Evolutionary conservation across 2,797 vertebrate genomes (phyloP).

Genomic region (Lithobates pipiens): DNA sequence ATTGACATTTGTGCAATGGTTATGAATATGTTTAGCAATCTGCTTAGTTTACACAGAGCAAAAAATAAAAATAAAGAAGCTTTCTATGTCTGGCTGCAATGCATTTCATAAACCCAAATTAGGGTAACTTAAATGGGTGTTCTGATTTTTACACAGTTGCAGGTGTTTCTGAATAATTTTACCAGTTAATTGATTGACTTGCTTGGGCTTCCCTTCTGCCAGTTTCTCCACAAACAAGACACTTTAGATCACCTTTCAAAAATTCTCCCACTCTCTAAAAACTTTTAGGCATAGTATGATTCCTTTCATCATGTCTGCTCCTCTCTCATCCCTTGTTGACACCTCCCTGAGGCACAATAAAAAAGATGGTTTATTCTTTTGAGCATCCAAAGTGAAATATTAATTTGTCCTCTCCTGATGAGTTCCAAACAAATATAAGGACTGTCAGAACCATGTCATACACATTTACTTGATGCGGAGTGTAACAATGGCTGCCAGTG

Average conservation of each 20-base stretch:
- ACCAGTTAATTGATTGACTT: too few relatives aligned
- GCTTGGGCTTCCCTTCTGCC: too few relatives aligned
- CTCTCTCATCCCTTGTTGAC: not conserved
- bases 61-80: too few relatives aligned
- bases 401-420: slow-evolving; percentile 36
- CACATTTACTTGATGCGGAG: slow-evolving; percentile 33
- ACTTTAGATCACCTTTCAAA: not conserved
- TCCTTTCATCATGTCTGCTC: not conserved
- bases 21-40: too few relatives aligned
- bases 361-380: slow-evolving; percentile 14
- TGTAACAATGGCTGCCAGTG: slow-evolving; percentile 16
- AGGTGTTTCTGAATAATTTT: too few relatives aligned
- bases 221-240: not conserved
- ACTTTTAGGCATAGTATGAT: too few relatives aligned
- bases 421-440: slow-evolving; percentile 9
- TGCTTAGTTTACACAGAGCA: too few relatives aligned
- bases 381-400: slow-evolving; percentile 20
- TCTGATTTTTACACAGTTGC: too few relatives aligned
- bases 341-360: not conserved
- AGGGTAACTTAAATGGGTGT: too few relatives aligned
- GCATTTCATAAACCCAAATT: too few relatives aligned
- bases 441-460: slow-evolving; percentile 26
- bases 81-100: too few relatives aligned
- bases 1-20: too few relatives aligned
- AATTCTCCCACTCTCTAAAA: not conserved